Evolutionary conservation across 2,888 invertebrate species (phyloP).

Genomic region (Melangyna quadrimaculata): DNA sequence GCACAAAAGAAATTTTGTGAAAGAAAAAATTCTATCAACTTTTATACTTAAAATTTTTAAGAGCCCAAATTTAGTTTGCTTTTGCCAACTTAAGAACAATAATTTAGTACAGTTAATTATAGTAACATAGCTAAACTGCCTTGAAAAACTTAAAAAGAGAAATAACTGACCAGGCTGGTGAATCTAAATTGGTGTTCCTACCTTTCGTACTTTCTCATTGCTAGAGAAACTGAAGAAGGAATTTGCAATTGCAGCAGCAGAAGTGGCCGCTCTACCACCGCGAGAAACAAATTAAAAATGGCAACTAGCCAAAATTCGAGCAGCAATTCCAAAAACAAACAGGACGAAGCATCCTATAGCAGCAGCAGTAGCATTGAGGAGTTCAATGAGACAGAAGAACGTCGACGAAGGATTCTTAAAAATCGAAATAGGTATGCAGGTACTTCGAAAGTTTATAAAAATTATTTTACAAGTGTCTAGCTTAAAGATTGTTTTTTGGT

Average conservation of each 20-base stretch:
- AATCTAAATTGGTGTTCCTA: conserved; percentile 69
- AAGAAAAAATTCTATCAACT: conserved; percentile 42
- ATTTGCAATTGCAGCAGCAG: conserved; percentile 4
- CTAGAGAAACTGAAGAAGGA: conserved; percentile 59
- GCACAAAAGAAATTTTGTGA: conserved; percentile 69
- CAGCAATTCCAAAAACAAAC: conserved; percentile 74
- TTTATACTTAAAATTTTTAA: conserved; percentile 56
- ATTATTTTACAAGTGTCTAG: no score
- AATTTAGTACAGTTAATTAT: conserved; percentile 2
- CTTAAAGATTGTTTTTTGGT: no score
- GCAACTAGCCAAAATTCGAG: conserved; percentile 78
- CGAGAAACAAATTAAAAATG: conserved; percentile 74
- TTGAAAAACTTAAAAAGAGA: conserved; percentile 6
- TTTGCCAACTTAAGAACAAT: not conserved
- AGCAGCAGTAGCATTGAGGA: conserved; percentile 94
- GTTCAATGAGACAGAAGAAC: conserved; percentile 88
- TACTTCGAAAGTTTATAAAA: not conserved
- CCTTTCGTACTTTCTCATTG: conserved; percentile 62
- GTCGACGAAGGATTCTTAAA: conserved; percentile 85
- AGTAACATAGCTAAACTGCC: conserved; percentile 50
- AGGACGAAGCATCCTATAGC: conserved; percentile 77
- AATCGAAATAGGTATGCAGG: conserved; percentile 88
- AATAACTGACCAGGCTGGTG: conserved; percentile 63
- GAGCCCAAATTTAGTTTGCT: conserved; percentile 35
- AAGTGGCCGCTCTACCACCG: not conserved